phyloP scores from a whole-genome alignment of 2,888 invertebrate species.

The Drosophila quinaria region DNA sequence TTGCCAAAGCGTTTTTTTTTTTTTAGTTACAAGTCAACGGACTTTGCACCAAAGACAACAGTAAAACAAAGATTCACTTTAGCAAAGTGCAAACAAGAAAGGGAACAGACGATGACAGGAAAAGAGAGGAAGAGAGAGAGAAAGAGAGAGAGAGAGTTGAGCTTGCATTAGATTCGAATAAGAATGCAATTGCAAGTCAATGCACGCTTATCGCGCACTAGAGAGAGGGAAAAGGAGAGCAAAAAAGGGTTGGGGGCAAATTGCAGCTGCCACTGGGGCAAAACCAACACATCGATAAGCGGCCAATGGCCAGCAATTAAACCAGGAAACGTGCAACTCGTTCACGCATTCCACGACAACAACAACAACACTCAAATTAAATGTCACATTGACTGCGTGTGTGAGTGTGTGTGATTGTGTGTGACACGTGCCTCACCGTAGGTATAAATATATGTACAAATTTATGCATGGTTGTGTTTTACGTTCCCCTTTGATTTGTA shows the following conservation, averaged over 20 bases:
- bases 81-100: background rate
- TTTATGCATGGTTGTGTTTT: background rate
- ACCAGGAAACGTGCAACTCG: constrained; percentile 57
- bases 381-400: constrained; percentile 46
- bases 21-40: constrained; percentile 23
- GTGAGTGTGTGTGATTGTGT: constrained; percentile 1
- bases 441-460: background rate
- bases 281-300: constrained; percentile 35
- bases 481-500: background rate
- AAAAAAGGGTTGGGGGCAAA: background rate
- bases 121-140: background rate
- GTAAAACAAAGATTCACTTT: constrained; percentile 39
- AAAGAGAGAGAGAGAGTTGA: background rate
- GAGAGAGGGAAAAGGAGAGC: background rate
- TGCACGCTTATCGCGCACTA: constrained; percentile 38
- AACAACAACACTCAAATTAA: constrained; percentile 49
- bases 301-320: constrained; percentile 55
- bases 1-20: constrained; percentile 14
- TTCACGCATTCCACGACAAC: constrained; percentile 38
- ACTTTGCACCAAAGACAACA: constrained; percentile 29
- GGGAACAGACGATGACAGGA: background rate
- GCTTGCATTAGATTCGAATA: constrained; percentile 10
- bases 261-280: constrained; percentile 25
- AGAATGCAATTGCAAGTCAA: constrained; percentile 29
- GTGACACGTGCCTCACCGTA: constrained; percentile 19